Percentiles rank a stretch among this genome's conserved stretches.
phyloP scores from a whole-genome alignment of 2,888 invertebrate species.

The Cistogaster globosa region DNA sequence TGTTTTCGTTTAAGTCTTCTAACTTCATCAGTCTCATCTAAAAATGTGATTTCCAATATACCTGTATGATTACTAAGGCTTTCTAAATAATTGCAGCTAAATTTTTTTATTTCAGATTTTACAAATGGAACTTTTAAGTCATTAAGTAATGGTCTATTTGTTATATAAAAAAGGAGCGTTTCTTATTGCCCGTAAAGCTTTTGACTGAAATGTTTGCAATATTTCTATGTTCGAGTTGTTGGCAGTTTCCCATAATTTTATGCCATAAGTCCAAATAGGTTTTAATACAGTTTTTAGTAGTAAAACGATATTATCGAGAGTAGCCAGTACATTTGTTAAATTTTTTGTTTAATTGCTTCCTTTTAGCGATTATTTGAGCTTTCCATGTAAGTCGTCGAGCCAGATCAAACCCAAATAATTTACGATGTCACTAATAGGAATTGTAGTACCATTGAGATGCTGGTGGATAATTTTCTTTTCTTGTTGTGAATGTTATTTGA shows the following conservation, averaged over 20 bases:
- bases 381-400: slow-evolving; percentile 1
- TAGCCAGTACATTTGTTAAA: slow-evolving; percentile 5
- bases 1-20: too few species aligned
- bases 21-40: too few species aligned
- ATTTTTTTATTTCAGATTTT: too few species aligned
- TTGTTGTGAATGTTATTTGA: not conserved
- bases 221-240: slow-evolving; percentile 3
- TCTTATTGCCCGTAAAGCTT: too few species aligned
- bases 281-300: too few species aligned
- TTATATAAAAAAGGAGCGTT: too few species aligned
- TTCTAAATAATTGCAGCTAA: too few species aligned
- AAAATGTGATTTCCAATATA: too few species aligned
- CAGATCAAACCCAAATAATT: not conserved
- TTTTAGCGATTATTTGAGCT: not conserved
- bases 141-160: too few species aligned
- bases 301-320: not conserved
- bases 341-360: not conserved
- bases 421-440: not conserved
- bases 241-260: not conserved
- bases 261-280: not conserved
- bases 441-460: not conserved
- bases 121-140: too few species aligned
- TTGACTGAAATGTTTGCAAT: too few species aligned
- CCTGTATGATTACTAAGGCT: too few species aligned
- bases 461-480: not conserved